These are phyloP conservation scores for Triplophysa tibetana DNA, from an alignment of 2,113 vertebrate species.

Conservation along the genomic window DNA sequence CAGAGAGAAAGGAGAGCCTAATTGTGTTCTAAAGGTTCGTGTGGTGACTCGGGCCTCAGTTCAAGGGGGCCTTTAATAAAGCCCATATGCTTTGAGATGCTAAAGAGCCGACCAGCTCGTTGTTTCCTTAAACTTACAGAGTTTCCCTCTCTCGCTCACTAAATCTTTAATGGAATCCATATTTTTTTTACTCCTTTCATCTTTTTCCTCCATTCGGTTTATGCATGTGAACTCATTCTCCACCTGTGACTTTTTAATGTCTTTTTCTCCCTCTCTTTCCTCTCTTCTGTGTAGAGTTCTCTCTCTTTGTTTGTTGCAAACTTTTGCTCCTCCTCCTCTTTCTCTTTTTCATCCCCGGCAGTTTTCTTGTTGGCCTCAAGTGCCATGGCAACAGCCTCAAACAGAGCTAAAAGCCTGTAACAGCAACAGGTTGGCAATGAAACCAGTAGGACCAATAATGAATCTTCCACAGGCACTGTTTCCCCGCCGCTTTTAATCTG, in stretches of 20 bases:
- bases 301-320: constrained; percentile 18
- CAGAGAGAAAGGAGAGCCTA: constrained; percentile 1
- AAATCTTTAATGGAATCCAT: constrained; percentile 8
- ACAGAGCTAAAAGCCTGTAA: constrained; percentile 60
- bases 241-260: constrained; percentile 27
- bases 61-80: constrained; percentile 56
- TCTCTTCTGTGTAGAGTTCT: neutral
- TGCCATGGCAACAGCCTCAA: constrained; percentile 66
- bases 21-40: constrained; percentile 34
- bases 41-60: constrained; percentile 25
- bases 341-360: constrained; percentile 46
- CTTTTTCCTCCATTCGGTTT: neutral
- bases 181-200: neutral
- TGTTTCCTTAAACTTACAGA: constrained; percentile 44
- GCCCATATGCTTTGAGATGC: constrained; percentile 74
- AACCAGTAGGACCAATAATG: constrained; percentile 60
- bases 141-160: constrained; percentile 12
- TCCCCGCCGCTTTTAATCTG: constrained; percentile 52
- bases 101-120: constrained; percentile 64
- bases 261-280: constrained; percentile 12
- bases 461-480: constrained; percentile 54
- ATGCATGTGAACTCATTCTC: neutral
- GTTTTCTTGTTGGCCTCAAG: constrained; percentile 65
- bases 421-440: constrained; percentile 68
- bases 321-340: constrained; percentile 32